Evolutionary conservation across 2,797 vertebrate genomes (phyloP), one percentile per base, ranked within the genome.

Genomic region (Labroides dimidiatus): DNA sequence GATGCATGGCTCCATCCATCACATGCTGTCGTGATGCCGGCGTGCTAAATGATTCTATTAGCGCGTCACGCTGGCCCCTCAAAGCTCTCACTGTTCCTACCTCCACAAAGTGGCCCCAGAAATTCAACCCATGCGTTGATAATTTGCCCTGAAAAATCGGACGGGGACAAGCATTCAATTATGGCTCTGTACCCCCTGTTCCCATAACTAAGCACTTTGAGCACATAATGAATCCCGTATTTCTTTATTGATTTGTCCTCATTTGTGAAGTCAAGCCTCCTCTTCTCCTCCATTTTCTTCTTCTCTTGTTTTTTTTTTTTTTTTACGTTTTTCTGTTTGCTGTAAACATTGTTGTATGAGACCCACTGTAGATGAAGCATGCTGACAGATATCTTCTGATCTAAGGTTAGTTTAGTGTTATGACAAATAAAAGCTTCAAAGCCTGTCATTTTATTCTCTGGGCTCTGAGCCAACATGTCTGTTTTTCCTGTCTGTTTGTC

Each of bases 31-130:
- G 60, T 86, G 82, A 78, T 79, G 72, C 81, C 64, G 76, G 76
- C 66, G 69, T 76, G 80, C 88, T 89, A 87, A 92, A 86, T 88
- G 78, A 91, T 90, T 93, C 79, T 89, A 79, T 93, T 91, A 91
- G 78, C 45, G 44, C 47, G 67, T 88, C 84, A 87, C 72, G 73
- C 86, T 83, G 79, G 78, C 74, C 78, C 66, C 60, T 91, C 82
- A 92, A 92, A 85, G 86, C 84, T 81, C 80, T 79, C 78, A 85
- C 85, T 92, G 89, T 93, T 91, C 80, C 81, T 83, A 86, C 87
- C 90, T 85, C 76, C 75, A 85, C 85, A 80, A 78, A 87, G 87
- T 73, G 85, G 81, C 69, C 78, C 80, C 73, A 71, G 82, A 85
- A 64, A 64, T 86, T 69, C 84, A 87, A 79, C 78, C 88, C 86